Conservation (phyloP, 2,888 invertebrate genomes). For the Eilema griseolum region DNA sequence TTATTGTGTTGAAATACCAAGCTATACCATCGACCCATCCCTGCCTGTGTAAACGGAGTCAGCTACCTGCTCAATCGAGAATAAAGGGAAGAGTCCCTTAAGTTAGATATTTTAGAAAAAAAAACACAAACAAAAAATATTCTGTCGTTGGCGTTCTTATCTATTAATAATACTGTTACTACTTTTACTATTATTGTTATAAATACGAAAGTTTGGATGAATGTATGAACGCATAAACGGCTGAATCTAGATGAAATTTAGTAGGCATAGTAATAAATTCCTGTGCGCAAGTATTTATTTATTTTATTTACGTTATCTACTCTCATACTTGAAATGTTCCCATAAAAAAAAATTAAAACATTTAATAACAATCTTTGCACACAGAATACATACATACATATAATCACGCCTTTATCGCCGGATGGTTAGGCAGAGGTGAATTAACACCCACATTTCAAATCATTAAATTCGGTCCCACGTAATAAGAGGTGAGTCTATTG, state of each 20-base stretch:
- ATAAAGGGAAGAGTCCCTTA: slow-evolving; percentile 32
- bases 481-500: too few relatives aligned
- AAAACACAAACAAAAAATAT: slow-evolving; percentile 24
- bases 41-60: slow-evolving; percentile 43
- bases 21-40: slow-evolving; percentile 32
- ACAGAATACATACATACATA: too few relatives aligned
- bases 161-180: slow-evolving; percentile 3
- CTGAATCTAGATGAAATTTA: background rate
- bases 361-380: too few relatives aligned
- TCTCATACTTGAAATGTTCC: too few relatives aligned
- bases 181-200: background rate
- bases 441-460: too few relatives aligned
- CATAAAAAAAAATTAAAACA: too few relatives aligned
- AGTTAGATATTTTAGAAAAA: slow-evolving; percentile 29
- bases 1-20: slow-evolving; percentile 31
- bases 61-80: slow-evolving; percentile 49
- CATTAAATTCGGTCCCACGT: too few relatives aligned
- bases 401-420: too few relatives aligned
- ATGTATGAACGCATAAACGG: background rate
- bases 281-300: too few relatives aligned
- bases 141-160: slow-evolving; percentile 37
- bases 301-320: too few relatives aligned
- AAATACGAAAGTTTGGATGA: background rate
- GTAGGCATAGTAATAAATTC: too few relatives aligned
- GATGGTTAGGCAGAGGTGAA: too few relatives aligned